These are phyloP conservation scores for Seira sanloemensis DNA, from an alignment of 2,888 invertebrate species.

Conservation along the genomic window DNA sequence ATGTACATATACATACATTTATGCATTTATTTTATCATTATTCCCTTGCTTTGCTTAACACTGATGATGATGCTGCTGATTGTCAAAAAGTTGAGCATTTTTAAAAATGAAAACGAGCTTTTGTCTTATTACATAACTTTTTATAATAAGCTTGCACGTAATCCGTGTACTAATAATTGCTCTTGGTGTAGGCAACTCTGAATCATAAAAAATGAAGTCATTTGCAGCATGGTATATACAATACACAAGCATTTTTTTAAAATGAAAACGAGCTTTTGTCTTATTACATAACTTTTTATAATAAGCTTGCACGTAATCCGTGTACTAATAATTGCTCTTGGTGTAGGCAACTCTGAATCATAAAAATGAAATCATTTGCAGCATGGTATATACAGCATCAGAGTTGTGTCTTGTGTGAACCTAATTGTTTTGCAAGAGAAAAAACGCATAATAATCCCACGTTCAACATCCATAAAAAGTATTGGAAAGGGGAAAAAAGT, in stretches of 20 bases:
- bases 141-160: background rate
- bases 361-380: too few relatives aligned
- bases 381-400: too few relatives aligned
- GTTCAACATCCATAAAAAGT: constrained; percentile 15
- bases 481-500: background rate
- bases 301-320: background rate
- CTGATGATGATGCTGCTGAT: background rate
- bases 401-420: constrained; percentile 9
- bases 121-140: constrained; percentile 9
- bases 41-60: background rate
- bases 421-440: constrained; percentile 1
- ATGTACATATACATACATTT: background rate
- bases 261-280: constrained; percentile 9
- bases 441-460: constrained; percentile 15
- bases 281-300: constrained; percentile 10
- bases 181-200: too few relatives aligned
- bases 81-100: background rate
- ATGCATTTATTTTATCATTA: background rate
- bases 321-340: background rate
- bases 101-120: background rate
- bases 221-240: too few relatives aligned
- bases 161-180: constrained; percentile 1
- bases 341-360: too few relatives aligned
- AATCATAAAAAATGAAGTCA: too few relatives aligned
- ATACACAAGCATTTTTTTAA: too few relatives aligned